Evolutionary conservation across 2,888 invertebrate species (phyloP).

Genomic region (Dione juno): DNA sequence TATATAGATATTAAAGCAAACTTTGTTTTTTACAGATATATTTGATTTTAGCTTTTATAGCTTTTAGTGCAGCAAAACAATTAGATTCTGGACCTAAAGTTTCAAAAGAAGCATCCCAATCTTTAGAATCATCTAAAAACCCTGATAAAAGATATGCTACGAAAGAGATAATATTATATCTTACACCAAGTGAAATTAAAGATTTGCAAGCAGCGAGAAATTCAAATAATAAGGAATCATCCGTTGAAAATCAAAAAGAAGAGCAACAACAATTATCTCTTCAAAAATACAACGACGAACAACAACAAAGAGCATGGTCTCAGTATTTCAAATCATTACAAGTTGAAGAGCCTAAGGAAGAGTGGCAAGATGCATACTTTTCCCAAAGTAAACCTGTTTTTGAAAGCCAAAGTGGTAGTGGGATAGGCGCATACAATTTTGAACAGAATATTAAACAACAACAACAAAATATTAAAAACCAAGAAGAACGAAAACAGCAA

Average conservation of each 20-base stretch:
- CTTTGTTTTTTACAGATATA: constrained; percentile 31
- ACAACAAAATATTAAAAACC: constrained; percentile 9
- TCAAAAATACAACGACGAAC: constrained; percentile 35
- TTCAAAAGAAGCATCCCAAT: constrained; percentile 50
- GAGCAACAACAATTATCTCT: constrained; percentile 40
- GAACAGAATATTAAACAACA: constrained; percentile 19
- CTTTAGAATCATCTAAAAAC: constrained; percentile 41
- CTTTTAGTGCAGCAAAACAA: constrained; percentile 47
- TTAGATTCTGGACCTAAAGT: constrained; percentile 59
- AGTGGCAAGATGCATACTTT: not conserved
- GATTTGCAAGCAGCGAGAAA: constrained; percentile 51
- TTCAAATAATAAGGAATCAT: constrained; percentile 46
- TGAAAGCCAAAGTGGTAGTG: constrained; percentile 22
- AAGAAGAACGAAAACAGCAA: constrained; percentile 33
- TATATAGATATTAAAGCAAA: too few relatives aligned
- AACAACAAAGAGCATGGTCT: constrained; percentile 18
- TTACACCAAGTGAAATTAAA: constrained; percentile 67
- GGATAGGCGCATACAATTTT: not conserved
- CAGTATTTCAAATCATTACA: constrained; percentile 6
- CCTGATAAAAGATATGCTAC: constrained; percentile 51
- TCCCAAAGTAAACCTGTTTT: not conserved
- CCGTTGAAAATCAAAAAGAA: constrained; percentile 34
- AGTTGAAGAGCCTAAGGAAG: constrained; percentile 7
- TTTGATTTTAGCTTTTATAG: constrained; percentile 25
- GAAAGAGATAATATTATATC: constrained; percentile 65